Percentiles rank a stretch among this genome's conserved stretches.
Conservation (phyloP, 2,113 vertebrate genomes). For the Paramisgurnus dabryanus region DNA sequence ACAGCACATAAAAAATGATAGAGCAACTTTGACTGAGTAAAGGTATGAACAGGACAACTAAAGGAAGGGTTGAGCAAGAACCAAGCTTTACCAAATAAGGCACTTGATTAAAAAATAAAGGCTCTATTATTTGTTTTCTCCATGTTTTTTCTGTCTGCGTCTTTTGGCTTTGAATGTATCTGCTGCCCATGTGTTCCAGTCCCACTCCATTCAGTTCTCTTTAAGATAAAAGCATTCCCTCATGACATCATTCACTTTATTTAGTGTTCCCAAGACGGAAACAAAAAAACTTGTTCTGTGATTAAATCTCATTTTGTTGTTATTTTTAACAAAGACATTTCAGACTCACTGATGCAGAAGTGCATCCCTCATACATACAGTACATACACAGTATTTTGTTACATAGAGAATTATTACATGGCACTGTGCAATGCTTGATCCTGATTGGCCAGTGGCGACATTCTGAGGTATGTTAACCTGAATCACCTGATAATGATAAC, state of each 20-base stretch:
- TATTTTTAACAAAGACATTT: not conserved
- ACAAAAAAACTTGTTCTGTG: constrained; percentile 10
- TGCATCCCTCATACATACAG: not conserved
- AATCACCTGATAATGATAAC: too few relatives aligned
- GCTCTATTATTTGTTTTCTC: not conserved
- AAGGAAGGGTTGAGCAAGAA: too few relatives aligned
- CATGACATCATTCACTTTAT: constrained; percentile 26
- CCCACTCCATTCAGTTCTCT: constrained; percentile 1
- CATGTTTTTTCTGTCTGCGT: not conserved
- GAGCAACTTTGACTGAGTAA: not conserved
- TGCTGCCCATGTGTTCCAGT: constrained; percentile 28
- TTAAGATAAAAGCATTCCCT: constrained; percentile 39
- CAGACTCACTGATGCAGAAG: not conserved
- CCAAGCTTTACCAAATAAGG: too few relatives aligned
- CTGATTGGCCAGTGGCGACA: too few relatives aligned
- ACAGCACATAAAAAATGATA: not conserved
- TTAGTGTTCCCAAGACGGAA: constrained; percentile 5
- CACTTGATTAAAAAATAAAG: too few relatives aligned
- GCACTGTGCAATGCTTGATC: too few relatives aligned
- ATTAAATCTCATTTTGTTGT: not conserved
- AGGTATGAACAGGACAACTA: not conserved
- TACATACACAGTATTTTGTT: too few relatives aligned
- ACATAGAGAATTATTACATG: too few relatives aligned
- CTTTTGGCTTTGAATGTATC: not conserved
- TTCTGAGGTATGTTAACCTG: too few relatives aligned